Evolutionary conservation across 1,140 invertebrate species (phyloP), one percentile per base, ranked within the genome.

Genomic region (Drosophila eugracilis): DNA sequence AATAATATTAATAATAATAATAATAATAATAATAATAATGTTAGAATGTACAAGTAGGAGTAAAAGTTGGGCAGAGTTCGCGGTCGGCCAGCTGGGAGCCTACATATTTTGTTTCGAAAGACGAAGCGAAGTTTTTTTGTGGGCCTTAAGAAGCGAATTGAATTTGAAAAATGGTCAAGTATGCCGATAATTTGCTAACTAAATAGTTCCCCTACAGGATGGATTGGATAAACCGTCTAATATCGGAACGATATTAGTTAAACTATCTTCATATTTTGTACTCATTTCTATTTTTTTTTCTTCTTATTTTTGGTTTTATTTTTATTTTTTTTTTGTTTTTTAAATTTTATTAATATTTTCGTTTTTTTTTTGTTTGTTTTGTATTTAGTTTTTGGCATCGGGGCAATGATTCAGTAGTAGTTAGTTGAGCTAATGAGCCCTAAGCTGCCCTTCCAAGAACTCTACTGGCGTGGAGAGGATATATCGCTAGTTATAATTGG

Each of bases 261-360:
- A 52, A 70, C 53, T 50, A 77, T 30, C 53, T 50, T 48, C 22
- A 57, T 54, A 77, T 57, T 77, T 77, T 77, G 74, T 77, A 77
- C 74, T 77, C 52, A 72, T 77, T 62, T 66, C 24, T 45, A 36
- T 48, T 50, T 50, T 49, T 52, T 47, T 45, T 7, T 57, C 45
- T 24, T 34, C 15, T 2, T 36, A 50, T 53, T 34, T 53, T 26
- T 14, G 24, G 22, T 28, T 65, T 49, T 19, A 5, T 17, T 14
- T 9, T 42, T 47, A 4, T 53, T 39, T 3, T 30, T 15, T 19
- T 21, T 21, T 17, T 9, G 42, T 28, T 10, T 45, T 39, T 26
- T 36, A 6, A 14, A 10, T 49, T 15, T 39, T 32, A 15, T 22
- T 15, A 10, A 53, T 15, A 39, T 26, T 30, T 22, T 21, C 39